Conservation (phyloP, 2,113 vertebrate genomes). For the human region DNA sequence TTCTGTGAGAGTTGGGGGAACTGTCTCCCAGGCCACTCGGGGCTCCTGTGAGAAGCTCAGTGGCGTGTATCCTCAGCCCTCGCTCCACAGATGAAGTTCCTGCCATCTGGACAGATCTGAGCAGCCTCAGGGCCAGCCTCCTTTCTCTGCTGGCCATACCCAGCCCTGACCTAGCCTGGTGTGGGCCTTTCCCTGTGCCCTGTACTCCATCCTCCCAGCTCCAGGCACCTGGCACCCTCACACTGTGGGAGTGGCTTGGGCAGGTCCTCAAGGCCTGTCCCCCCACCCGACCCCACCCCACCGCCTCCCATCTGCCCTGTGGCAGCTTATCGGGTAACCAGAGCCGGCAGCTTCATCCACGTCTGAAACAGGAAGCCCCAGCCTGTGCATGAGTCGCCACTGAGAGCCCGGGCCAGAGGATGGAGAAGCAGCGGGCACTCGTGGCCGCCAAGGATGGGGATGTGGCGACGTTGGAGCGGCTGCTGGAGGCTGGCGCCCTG, state of each 20-base stretch:
- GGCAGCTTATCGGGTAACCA: conserved; percentile 70
- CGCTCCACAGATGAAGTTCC: accelerated
- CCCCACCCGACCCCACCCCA: accelerated
- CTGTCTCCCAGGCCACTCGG: not conserved
- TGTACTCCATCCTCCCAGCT: accelerated
- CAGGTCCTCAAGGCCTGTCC: not conserved
- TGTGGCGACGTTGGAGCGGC: conserved; percentile 80
- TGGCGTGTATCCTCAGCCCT: accelerated
- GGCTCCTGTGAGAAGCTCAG: accelerated
- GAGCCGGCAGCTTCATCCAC: conserved; percentile 46
- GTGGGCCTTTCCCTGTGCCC: not conserved
- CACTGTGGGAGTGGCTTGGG: not conserved
- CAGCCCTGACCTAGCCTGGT: accelerated
- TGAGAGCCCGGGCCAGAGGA: not conserved
- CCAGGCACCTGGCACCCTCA: not conserved
- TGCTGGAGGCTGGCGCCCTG: conserved; percentile 81
- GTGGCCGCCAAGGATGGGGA: conserved; percentile 85
- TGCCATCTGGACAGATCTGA: not conserved
- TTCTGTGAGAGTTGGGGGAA: accelerated
- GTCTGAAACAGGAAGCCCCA: conserved; percentile 67
- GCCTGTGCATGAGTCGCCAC: not conserved
- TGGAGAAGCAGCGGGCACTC: conserved; percentile 83
- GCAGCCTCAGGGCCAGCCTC: not conserved
- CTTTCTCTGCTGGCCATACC: accelerated
- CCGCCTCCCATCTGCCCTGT: conserved; percentile 61